Percentiles rank a stretch among this genome's conserved stretches.
These are phyloP conservation scores for Brachystomella parvula DNA, from an alignment of 1,140 invertebrate species.

Conservation along the genomic window DNA sequence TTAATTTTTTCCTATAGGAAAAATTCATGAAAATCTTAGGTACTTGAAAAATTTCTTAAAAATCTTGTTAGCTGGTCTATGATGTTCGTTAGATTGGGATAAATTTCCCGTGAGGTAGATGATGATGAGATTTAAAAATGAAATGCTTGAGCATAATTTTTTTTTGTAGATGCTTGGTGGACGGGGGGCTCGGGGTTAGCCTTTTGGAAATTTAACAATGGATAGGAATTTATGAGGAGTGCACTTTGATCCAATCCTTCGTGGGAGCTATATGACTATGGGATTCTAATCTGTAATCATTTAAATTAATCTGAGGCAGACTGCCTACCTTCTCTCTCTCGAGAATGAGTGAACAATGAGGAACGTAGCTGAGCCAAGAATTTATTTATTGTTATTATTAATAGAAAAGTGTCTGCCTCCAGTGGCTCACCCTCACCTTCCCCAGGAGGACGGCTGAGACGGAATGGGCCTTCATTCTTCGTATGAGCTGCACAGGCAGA, in stretches of 20 bases:
- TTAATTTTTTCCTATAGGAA: too few relatives aligned
- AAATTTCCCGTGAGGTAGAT: too few relatives aligned
- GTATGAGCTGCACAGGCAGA: background rate
- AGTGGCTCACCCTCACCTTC: background rate
- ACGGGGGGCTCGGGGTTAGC: too few relatives aligned
- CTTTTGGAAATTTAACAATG: too few relatives aligned
- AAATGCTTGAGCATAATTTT: too few relatives aligned
- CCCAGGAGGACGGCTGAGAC: background rate
- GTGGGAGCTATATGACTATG: background rate
- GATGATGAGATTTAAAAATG: too few relatives aligned
- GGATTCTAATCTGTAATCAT: too few relatives aligned
- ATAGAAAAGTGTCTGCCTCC: background rate
- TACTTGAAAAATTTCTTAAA: too few relatives aligned
- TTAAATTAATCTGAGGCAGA: conserved; percentile 8
- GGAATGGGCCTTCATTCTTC: background rate
- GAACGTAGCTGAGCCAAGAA: background rate
- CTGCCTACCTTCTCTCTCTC: background rate
- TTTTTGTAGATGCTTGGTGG: too few relatives aligned
- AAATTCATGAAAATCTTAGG: too few relatives aligned
- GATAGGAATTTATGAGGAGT: conserved; percentile 5
- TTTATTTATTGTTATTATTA: background rate
- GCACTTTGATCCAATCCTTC: background rate
- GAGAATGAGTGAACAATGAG: background rate
- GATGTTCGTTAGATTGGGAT: too few relatives aligned
- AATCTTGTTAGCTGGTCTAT: too few relatives aligned